phyloP scores from a whole-genome alignment of 2,888 invertebrate species.

The Anthoptus insignis region DNA sequence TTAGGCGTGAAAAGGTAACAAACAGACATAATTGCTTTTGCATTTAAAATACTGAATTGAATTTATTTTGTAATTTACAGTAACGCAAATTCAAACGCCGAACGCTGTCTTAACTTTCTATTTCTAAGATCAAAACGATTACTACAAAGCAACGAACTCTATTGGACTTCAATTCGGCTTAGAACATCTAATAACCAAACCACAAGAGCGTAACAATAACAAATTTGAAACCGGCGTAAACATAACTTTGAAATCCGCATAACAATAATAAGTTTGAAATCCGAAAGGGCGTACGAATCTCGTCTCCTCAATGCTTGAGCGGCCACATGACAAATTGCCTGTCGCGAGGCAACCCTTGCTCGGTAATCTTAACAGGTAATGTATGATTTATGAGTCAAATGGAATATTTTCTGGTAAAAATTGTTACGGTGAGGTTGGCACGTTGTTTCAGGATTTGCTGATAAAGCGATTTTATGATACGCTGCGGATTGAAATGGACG shows the following conservation, averaged over 20 bases:
- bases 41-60: too few species aligned
- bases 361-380: slow-evolving; percentile 75
- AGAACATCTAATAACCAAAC: slow-evolving; percentile 47
- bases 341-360: slow-evolving; percentile 66
- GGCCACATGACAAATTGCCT: slow-evolving; percentile 82
- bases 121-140: slow-evolving; percentile 5
- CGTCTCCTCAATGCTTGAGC: slow-evolving; percentile 66
- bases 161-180: slow-evolving; percentile 3
- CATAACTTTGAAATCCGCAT: slow-evolving; percentile 33
- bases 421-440: slow-evolving; percentile 32
- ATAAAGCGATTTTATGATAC: slow-evolving; percentile 36
- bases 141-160: slow-evolving; percentile 15
- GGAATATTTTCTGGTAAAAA: slow-evolving; percentile 58
- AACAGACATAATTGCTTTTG: too few species aligned
- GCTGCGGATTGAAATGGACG: not conserved
- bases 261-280: slow-evolving; percentile 34
- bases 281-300: slow-evolving; percentile 71
- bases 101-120: too few species aligned
- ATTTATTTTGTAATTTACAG: too few species aligned
- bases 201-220: slow-evolving; percentile 71
- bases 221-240: slow-evolving; percentile 64
- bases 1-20: too few species aligned
- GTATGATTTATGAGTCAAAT: slow-evolving; percentile 81
- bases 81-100: too few species aligned
- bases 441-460: slow-evolving; percentile 39